Percentiles rank a stretch among this genome's conserved stretches.
These are phyloP conservation scores for Anthonomus grandis DNA, from an alignment of 1,140 invertebrate genomes.

Conservation along the genomic window DNA sequence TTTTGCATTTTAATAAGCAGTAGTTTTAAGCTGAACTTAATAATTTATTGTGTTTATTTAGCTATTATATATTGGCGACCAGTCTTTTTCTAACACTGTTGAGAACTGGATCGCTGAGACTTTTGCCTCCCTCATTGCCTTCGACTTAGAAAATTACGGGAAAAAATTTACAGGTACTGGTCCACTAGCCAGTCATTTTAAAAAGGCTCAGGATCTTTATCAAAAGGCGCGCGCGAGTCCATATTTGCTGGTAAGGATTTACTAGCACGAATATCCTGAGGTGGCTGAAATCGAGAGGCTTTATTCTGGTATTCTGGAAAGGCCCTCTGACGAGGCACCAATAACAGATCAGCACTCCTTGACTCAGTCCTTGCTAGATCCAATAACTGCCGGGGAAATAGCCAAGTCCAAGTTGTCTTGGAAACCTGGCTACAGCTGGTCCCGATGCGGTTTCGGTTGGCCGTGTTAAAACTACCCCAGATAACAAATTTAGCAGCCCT, in stretches of 20 bases:
- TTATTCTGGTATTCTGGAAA: background rate
- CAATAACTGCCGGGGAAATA: too few relatives aligned
- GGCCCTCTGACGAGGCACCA: background rate
- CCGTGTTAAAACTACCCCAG: background rate
- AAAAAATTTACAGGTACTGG: background rate
- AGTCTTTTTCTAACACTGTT: too few relatives aligned
- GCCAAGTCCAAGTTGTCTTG: too few relatives aligned
- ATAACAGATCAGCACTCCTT: background rate
- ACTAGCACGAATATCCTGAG: background rate
- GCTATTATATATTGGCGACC: too few relatives aligned
- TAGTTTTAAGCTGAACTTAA: too few relatives aligned
- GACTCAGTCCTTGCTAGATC: background rate
- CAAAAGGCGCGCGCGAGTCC: background rate
- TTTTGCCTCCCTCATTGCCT: too few relatives aligned
- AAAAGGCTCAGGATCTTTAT: background rate
- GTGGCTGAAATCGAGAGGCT: background rate
- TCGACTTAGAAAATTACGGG: too few relatives aligned
- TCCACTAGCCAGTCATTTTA: background rate
- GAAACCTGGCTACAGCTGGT: too few relatives aligned
- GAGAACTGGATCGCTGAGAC: too few relatives aligned
- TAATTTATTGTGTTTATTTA: too few relatives aligned
- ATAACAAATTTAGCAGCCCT: background rate
- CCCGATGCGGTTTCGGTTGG: too few relatives aligned
- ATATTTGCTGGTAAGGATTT: background rate
- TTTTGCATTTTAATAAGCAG: too few relatives aligned